Base-by-base conservation (phyloP, 2,113 vertebrate species). In the Zosterops lateralis region DNA sequence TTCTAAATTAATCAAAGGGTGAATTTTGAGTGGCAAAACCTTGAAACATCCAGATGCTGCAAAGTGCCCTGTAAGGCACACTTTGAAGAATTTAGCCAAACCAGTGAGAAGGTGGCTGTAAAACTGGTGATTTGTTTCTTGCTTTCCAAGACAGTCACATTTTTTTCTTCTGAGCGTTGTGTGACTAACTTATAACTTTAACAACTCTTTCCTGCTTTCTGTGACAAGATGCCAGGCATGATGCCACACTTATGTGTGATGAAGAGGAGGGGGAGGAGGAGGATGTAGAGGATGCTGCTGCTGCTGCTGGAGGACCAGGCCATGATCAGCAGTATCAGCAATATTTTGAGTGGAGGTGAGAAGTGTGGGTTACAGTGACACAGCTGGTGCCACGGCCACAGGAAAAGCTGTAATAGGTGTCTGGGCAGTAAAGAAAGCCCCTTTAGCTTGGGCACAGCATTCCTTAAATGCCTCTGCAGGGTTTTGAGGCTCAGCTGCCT, bases 191-290 rank as follows among this genome's bases (percentile, higher is more conserved):
- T 50, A 25, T 1, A 38, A 44, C 29, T 75, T 36, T 17, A 44
- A 7, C 0, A 8, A 9, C 26, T 40, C 14, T 9, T 54, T 79
- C 26, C 17, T 31, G 14, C 1, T 0, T 48, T 61, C 15, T 44
- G 17, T 12, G 21, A 68, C 2, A 10, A 38, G 26, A 10, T 1
- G 1, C 15, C 17, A 68, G 44, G n/a, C 12, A 14, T 1, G 6
- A 17, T 7, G 16, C 24, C 90, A 31, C 16, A 0, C 47, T 56
- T 5, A 5, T 1, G 3, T 4, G 11, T 74, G 76, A 21, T 20
- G 70, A 62, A 50, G 60, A 57, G 28, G 32, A 54, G 29, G 25
- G 53, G 28, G 32, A 54, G 29, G 25, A 67, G 1, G 17, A 74
- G 5, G 8, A 31, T 24, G 17, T 5, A 15, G 31, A 32, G 19